These are phyloP conservation scores for Vireo griseus DNA, from an alignment of 2,797 vertebrate species.

Conservation along the genomic window DNA sequence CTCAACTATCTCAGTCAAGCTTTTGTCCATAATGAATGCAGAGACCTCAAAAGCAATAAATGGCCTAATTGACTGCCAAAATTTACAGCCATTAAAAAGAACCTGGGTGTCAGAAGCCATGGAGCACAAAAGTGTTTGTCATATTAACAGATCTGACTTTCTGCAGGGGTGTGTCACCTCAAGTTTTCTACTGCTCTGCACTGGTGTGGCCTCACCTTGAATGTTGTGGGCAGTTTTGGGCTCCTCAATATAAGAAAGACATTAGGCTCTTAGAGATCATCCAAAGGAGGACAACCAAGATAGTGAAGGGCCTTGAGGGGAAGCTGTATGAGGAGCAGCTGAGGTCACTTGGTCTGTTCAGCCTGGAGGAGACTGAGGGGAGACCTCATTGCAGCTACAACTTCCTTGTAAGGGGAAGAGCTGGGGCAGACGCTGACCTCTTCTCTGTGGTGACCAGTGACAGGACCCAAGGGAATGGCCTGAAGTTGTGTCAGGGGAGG, in stretches of 20 bases:
- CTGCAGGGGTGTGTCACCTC: not conserved
- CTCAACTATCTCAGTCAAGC: not conserved
- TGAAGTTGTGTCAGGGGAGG: not conserved
- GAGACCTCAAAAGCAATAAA: not conserved
- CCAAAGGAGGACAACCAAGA: not conserved
- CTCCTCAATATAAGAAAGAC: not conserved
- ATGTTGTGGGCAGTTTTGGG: not conserved
- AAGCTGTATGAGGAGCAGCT: fast-evolving
- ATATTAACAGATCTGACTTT: not conserved
- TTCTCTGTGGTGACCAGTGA: not conserved
- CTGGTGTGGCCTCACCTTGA: not conserved
- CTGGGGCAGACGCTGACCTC: not conserved
- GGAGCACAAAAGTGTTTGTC: not conserved
- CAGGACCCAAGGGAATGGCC: not conserved
- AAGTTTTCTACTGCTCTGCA: not conserved
- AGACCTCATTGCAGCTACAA: not conserved
- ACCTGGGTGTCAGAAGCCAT: not conserved
- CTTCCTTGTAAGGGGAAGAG: not conserved
- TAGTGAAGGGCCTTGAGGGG: not conserved
- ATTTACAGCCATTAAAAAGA: not conserved
- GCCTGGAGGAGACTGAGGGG: not conserved
- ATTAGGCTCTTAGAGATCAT: not conserved
- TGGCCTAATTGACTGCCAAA: not conserved
- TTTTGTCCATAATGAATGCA: not conserved
- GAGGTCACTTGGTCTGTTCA: not conserved